Evolutionary conservation across 2,888 invertebrate species (phyloP), one percentile per base, ranked within the genome.

Genomic region (Nezara viridula): DNA sequence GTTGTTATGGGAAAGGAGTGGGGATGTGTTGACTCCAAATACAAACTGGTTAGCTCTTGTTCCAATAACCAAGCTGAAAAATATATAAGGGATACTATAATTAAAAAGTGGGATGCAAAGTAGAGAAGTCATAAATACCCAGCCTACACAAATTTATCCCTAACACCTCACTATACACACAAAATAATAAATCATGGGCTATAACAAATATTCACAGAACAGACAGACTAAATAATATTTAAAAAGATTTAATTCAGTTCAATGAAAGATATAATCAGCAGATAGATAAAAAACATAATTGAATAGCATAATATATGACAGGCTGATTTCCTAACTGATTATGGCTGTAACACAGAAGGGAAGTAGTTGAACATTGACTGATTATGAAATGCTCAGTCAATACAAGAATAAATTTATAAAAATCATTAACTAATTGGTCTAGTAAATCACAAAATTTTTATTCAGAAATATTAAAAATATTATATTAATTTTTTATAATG

Each of bases 21-120:
- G 24, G n/a, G n/a, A 24, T 7, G 9, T 55, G n/a, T n/a, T 55
- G 24, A 55, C 52, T 55, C 52, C 6, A n/a, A 55, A 55, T 55
- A 55, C 7, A 55, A 55, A 24, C 24, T 55, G n/a, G 24, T 7
- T 55, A n/a, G n/a, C n/a, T 19, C 52, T 2, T 55, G n/a, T 55
- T 55, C n/a, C 52, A 55, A 55, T 55, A 55, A 55, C 24, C 52
- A 55, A n/a, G 52, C n/a, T 55, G 52, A 55, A 55, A 50, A 55
- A 55, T 55, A n/a, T 55, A 55, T 55, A 55, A 55, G 52, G 52
- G 52, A 55, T n/a, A 19, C n/a, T n/a, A n/a, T 55, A 55, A n/a
- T n/a, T 55, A 55, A 55, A 55, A 55, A 24, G 7, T 55, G 52
- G n/a, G 52, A 55, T n/a, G 52, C n/a, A 55, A 24, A n/a, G n/a